phyloP scores from a whole-genome alignment of 1,140 invertebrate species.

The Philopotamus ludificatus region DNA sequence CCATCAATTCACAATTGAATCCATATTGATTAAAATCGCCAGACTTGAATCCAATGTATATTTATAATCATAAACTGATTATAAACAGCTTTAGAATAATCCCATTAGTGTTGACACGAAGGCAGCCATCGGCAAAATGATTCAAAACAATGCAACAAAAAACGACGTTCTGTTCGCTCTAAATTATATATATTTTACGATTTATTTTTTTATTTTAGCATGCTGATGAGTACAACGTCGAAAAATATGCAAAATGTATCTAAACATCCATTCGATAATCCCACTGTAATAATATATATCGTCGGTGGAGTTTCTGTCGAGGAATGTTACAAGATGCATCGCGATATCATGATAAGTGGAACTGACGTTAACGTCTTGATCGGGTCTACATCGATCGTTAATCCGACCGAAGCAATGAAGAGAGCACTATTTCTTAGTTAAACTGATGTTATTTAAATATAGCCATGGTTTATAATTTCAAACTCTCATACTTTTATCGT shows the following conservation, averaged over 20 bases:
- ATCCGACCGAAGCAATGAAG: constrained; percentile 49
- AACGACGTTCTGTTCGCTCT: too few species aligned
- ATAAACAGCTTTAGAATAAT: too few species aligned
- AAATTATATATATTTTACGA: background rate
- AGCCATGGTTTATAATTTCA: too few species aligned
- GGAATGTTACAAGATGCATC: constrained; percentile 54
- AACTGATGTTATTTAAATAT: background rate
- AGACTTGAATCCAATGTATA: too few species aligned
- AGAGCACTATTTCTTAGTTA: constrained; percentile 43
- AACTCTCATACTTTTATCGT: too few species aligned
- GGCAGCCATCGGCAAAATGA: too few species aligned
- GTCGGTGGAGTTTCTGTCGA: constrained; percentile 62
- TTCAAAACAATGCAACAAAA: too few species aligned
- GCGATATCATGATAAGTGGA: constrained; percentile 52
- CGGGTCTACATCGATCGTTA: constrained; percentile 49
- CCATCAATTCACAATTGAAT: too few species aligned
- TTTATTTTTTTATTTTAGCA: constrained; percentile 43
- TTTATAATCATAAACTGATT: too few species aligned
- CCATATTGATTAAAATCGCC: too few species aligned
- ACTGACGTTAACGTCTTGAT: constrained; percentile 51
- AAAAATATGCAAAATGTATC: constrained; percentile 38
- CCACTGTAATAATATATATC: constrained; percentile 59
- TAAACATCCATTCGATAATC: constrained; percentile 59
- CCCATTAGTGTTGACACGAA: too few species aligned
- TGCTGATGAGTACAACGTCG: constrained; percentile 46